Base-by-base conservation (phyloP, 2,113 vertebrate species). In the Canis aureus region DNA sequence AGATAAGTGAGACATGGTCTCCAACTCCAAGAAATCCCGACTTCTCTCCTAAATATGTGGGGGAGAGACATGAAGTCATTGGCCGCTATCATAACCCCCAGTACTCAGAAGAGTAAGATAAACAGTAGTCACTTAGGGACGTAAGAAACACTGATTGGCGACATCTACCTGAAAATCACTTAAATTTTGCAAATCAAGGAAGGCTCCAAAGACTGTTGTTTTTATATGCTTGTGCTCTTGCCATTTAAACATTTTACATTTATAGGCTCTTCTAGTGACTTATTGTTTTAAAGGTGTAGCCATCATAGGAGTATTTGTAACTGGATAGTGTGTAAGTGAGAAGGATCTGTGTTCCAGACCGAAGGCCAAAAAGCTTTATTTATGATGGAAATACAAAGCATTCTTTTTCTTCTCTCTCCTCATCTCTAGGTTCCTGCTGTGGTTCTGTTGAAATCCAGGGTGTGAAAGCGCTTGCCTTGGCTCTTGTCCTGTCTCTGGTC, bases 181-280 rank as follows among this genome's bases (percentile, higher is more conserved):
- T 82, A 88, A 59, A 51, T 6, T 55, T 81, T 86, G 25, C 25
- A 78, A 86, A 43, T 73, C 89, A 32, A 81, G 8, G 29, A 91
- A 15, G 66, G 43, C 38, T 32, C 71, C 51, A 29, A 82, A 82
- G 81, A 66, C 59, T 60, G 27, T 60, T 62, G 17, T 49, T 67
- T 92, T 88, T 73, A 82, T 59, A 53, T 79, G 95, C n/a, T 51
- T 73, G 22, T 76, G 38, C 23, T 94, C 64, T 82, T 93, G 43
- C 79, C 43, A 16, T 84, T 79, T 87, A 51, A 83, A 88, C 73
- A 59, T 62, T 35, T 29, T 88, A 59, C 78, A 35, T 83, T 82
- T 80, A 35, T 81, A 79, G 79, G 43, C 51, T 89, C 62, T 29
- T 57, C 86, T 73, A 32, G 71, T 86, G 73, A 86, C 64, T 60